These are phyloP conservation scores for Sphaeramia orbicularis DNA, from an alignment of 2,797 vertebrate species.

Conservation along the genomic window DNA sequence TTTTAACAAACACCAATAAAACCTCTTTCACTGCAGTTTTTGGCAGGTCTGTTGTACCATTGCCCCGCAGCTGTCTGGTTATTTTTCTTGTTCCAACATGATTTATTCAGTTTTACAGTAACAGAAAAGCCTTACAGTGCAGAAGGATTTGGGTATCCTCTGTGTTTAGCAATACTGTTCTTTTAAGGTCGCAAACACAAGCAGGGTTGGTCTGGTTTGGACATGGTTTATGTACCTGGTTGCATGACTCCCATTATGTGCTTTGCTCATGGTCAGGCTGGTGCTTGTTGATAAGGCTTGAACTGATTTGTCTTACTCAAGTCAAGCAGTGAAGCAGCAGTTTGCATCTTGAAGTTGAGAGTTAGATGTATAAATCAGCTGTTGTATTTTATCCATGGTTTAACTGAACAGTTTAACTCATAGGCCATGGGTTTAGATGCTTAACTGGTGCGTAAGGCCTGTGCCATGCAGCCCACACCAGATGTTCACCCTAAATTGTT, in stretches of 20 bases:
- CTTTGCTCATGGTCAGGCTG: conserved; percentile 25
- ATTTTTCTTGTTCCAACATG: conserved; percentile 52
- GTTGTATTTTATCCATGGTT: conserved; percentile 34
- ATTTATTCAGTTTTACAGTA: conserved; percentile 27
- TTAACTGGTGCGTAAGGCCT: conserved; percentile 11
- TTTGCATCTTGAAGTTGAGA: conserved; percentile 12
- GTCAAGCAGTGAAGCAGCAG: neutral
- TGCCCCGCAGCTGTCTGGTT: conserved; percentile 24
- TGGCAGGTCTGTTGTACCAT: conserved; percentile 47
- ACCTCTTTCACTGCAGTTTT: conserved; percentile 27
- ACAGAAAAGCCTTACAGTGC: conserved; percentile 15
- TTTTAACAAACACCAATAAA: conserved; percentile 42
- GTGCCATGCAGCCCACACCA: conserved; percentile 5
- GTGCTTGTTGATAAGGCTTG: conserved; percentile 22
- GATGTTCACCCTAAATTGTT: neutral
- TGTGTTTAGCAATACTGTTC: conserved; percentile 6
- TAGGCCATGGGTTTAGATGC: conserved; percentile 42
- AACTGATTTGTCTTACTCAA: conserved; percentile 13
- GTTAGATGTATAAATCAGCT: conserved; percentile 39
- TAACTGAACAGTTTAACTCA: conserved; percentile 11
- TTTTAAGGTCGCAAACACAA: conserved; percentile 26
- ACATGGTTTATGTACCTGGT: conserved; percentile 28
- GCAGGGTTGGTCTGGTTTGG: conserved; percentile 21
- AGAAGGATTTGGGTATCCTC: neutral
- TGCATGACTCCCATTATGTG: conserved; percentile 48